phyloP scores from a whole-genome alignment of 2,113 vertebrate species.

The Heterochromis multidens region DNA sequence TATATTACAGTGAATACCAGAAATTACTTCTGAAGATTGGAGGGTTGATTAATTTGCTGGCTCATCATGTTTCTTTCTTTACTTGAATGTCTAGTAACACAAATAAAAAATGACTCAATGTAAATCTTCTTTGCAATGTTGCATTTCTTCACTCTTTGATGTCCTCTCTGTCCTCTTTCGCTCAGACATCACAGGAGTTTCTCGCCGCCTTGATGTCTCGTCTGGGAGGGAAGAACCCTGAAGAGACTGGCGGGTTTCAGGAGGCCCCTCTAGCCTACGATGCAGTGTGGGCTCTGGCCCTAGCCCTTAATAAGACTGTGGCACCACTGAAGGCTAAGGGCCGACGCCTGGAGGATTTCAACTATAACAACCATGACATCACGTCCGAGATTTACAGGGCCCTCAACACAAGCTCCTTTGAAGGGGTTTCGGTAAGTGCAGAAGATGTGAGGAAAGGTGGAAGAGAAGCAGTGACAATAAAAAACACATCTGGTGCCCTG shows the following conservation, averaged over 20 bases:
- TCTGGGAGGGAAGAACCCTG: constrained; percentile 86
- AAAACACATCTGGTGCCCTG: not conserved
- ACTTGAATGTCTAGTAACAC: not conserved
- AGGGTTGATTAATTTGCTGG: not conserved
- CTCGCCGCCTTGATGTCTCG: constrained; percentile 86
- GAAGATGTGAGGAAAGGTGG: not conserved
- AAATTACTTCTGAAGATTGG: not conserved
- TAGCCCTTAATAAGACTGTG: constrained; percentile 94
- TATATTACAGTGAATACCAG: not conserved
- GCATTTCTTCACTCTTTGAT: not conserved
- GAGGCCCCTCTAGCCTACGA: constrained; percentile 93
- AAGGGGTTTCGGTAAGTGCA: constrained; percentile 91
- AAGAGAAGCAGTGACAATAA: not conserved
- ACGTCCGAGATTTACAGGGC: constrained; percentile 93
- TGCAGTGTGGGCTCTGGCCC: constrained; percentile 91
- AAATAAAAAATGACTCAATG: not conserved
- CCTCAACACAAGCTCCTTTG: constrained; percentile 94
- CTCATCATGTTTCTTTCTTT: not conserved
- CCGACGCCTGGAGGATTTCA: constrained; percentile 89
- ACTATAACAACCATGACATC: constrained; percentile 95
- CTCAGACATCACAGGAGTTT: constrained; percentile 93
- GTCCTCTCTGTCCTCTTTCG: not conserved
- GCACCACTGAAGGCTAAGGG: constrained; percentile 83
- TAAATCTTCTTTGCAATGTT: not conserved
- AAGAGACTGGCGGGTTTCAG: constrained; percentile 93